A percentile compares a stretch with the other conserved stretches of the same genome.
These are phyloP conservation scores for Cerastis rubricosa DNA, from an alignment of 2,888 invertebrate species.

Conservation along the genomic window DNA sequence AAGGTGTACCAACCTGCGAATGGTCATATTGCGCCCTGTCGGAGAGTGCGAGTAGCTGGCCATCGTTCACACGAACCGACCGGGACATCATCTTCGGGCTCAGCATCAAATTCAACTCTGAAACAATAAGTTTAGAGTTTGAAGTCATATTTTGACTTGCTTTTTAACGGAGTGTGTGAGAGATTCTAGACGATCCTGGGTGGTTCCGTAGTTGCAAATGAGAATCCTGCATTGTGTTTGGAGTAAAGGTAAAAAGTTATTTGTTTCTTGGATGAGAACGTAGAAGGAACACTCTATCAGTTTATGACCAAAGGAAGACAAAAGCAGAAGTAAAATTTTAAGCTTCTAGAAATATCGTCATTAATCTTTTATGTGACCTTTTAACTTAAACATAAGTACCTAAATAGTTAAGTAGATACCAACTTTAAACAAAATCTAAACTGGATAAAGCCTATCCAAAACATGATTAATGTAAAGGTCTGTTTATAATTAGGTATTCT, in stretches of 20 bases:
- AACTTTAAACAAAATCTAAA: conserved; percentile 9
- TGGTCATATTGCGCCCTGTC: conserved; percentile 96
- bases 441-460: conserved; percentile 4
- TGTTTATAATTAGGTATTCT: conserved; percentile 29
- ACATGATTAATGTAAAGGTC: conserved; percentile 22
- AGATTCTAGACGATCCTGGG: not conserved
- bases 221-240: not conserved
- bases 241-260: not conserved
- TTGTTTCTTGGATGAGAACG: not conserved
- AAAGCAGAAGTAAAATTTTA: not conserved
- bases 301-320: not conserved
- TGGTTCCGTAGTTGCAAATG: not conserved
- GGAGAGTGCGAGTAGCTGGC: conserved; percentile 95
- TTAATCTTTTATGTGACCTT: conserved; percentile 34
- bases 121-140: conserved; percentile 26
- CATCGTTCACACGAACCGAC: conserved; percentile 95
- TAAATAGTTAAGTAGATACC: not conserved
- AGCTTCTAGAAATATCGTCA: not conserved
- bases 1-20: conserved; percentile 85
- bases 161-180: not conserved
- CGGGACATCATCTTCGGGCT: conserved; percentile 97
- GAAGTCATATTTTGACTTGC: not conserved
- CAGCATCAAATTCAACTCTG: conserved; percentile 89
- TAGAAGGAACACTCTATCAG: not conserved
- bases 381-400: not conserved